Percentiles rank a stretch among this genome's conserved stretches.
Evolutionary conservation across 2,113 vertebrate species (phyloP).

Genomic region (Fulmarus glacialis): DNA sequence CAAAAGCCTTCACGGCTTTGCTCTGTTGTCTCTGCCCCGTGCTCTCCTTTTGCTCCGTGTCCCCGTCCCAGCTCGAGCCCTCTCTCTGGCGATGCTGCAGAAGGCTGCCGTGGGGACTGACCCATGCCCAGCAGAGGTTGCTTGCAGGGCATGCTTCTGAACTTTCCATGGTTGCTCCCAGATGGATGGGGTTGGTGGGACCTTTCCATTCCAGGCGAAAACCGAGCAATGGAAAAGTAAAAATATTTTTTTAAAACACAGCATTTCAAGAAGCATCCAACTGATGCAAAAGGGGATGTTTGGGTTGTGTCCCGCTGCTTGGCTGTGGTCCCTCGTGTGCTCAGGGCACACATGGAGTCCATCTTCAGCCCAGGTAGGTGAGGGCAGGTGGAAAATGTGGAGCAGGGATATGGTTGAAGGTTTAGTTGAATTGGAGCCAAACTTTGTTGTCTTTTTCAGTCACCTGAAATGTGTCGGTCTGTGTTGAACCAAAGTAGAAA

Average conservation of each 20-base stretch:
- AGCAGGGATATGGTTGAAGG: neutral
- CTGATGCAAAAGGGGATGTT: neutral
- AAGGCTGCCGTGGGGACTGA: neutral
- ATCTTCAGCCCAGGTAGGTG: neutral
- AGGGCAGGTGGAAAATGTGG: neutral
- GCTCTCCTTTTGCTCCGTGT: neutral
- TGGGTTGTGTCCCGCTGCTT: neutral
- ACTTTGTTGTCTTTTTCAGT: neutral
- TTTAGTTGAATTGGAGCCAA: neutral
- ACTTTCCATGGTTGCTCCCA: neutral
- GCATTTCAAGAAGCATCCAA: neutral
- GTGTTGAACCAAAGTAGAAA: neutral
- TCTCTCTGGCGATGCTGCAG: neutral
- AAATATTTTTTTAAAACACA: too few species aligned
- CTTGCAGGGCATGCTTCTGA: neutral
- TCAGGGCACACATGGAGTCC: neutral
- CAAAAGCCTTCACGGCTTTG: neutral
- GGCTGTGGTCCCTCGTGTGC: rapidly evolving
- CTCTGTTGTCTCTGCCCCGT: neutral
- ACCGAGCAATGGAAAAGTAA: rapidly evolving
- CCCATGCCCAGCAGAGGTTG: rapidly evolving
- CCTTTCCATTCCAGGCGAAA: neutral
- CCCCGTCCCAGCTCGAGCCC: neutral
- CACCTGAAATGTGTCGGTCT: neutral
- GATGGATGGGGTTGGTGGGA: too few species aligned